Conservation (phyloP, 2,797 vertebrate species). For the Hydrophis major region DNA sequence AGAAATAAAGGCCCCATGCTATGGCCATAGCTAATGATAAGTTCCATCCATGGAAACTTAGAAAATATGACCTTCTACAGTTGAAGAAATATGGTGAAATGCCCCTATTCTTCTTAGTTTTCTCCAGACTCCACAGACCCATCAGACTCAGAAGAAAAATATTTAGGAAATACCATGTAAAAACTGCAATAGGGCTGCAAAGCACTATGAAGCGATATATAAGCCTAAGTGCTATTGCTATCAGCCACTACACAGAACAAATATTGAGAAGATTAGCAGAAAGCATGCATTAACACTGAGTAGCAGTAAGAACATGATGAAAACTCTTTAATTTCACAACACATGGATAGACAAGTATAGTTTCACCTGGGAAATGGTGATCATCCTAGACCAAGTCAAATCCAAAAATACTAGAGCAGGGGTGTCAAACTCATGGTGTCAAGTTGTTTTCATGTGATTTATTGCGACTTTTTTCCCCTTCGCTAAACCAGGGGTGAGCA, state of each 20-base stretch:
- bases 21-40: not conserved
- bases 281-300: not conserved
- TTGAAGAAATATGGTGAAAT: not conserved
- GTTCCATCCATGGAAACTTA: not conserved
- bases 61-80: not conserved
- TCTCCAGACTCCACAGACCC: not conserved
- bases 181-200: not conserved
- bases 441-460: too few species aligned
- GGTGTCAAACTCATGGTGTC: too few species aligned
- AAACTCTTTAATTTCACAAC: not conserved
- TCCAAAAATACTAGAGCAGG: not conserved
- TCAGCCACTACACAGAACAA: not conserved
- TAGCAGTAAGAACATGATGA: not conserved
- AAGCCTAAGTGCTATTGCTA: not conserved
- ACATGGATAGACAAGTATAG: not conserved
- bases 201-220: not conserved
- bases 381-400: not conserved
- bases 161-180: not conserved
- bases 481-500: too few species aligned
- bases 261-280: not conserved
- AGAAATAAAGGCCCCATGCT: not conserved
- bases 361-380: not conserved
- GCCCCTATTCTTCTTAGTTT: not conserved
- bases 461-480: too few species aligned
- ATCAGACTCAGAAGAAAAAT: not conserved